Percentiles rank a stretch among this genome's conserved stretches.
Evolutionary conservation across 1,140 invertebrate genomes (phyloP).

Genomic region (Telenomus remus): DNA sequence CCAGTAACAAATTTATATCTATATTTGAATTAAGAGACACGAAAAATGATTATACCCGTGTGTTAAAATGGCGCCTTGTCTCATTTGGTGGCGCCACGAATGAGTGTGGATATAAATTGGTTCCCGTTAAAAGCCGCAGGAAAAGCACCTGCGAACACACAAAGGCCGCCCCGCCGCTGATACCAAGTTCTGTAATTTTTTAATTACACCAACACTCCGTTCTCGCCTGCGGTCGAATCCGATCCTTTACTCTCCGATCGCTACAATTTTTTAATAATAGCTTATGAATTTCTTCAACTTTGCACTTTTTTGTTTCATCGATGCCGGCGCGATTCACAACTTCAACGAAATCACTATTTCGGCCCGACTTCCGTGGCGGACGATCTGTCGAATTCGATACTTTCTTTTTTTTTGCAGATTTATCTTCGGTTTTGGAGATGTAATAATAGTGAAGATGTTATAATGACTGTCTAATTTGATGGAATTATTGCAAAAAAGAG

Average conservation of each 20-base stretch:
- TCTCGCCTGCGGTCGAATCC: too few relatives aligned
- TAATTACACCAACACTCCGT: constrained; percentile 59
- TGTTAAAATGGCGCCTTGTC: constrained; percentile 44
- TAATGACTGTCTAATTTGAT: too few relatives aligned
- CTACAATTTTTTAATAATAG: constrained; percentile 67
- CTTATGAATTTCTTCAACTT: constrained; percentile 42
- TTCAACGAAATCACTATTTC: constrained; percentile 6
- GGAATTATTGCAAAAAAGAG: too few relatives aligned
- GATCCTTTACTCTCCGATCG: constrained; percentile 35
- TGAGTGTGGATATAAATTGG: constrained; percentile 41
- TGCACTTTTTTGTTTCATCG: constrained; percentile 5
- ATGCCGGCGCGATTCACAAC: constrained; percentile 23
- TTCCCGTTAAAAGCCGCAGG: constrained; percentile 33
- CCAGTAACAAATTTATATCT: constrained; percentile 52
- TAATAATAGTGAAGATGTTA: too few relatives aligned
- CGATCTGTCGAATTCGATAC: too few relatives aligned
- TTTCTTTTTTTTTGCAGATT: too few relatives aligned
- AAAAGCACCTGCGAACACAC: constrained; percentile 1
- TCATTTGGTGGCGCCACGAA: constrained; percentile 62
- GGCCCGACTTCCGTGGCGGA: too few relatives aligned
- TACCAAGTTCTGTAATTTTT: constrained; percentile 66
- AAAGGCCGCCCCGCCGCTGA: constrained; percentile 10
- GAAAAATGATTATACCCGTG: constrained; percentile 13
- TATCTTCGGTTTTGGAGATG: too few relatives aligned
- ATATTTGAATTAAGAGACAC: constrained; percentile 46